Evolutionary conservation across 2,888 invertebrate genomes (phyloP), one percentile per base, ranked within the genome.

Genomic region (Azorinus chamasolen): DNA sequence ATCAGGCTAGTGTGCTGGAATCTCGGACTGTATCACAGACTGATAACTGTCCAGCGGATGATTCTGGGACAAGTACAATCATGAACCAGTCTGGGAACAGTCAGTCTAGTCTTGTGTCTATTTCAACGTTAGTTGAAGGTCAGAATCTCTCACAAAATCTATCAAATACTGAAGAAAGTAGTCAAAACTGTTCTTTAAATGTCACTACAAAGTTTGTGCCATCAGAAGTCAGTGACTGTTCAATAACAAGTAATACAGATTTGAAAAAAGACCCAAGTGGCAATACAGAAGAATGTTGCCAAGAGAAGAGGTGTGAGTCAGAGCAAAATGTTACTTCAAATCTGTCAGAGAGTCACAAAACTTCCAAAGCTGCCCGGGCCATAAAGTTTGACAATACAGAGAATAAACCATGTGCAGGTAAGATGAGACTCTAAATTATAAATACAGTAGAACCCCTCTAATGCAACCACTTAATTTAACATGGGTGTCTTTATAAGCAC

Each of bases 61-160:
- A 80, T 54, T 80, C 80, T 10, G 63, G 74, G 10, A 45, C 80
- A 32, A 80, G 80, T 46, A 80, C 80, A 22, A 63, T 80, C 25
- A 70, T 80, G 20, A 62, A 80, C 73, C 78, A 72, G 65, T 78
- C 78, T 41, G 50, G 59, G 14, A 72, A 58, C 48, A 78, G 78
- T 73, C 72, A 72, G 41, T 50, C 69, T 8, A 80, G 79, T 73
- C 62, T 76, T 48, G 69, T 66, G 3, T 76, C 79, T 22, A 58
- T 72, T n/a, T 79, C 74, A 6, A 79, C 79, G n/a, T 57, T 80
- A 22, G 63, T 69, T n/a, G 75, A 69, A 14, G 66, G 66, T 27
- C 77, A 71, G 37, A 73, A 80, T 48, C 50, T 75, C n/a, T 80
- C 79, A 2, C 72, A 73, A 54, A 64, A 78, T 59, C 54, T 78